Evolutionary conservation across 2,888 invertebrate species (phyloP), one percentile per base, ranked within the genome.

Genomic region (Pammene aurita): DNA sequence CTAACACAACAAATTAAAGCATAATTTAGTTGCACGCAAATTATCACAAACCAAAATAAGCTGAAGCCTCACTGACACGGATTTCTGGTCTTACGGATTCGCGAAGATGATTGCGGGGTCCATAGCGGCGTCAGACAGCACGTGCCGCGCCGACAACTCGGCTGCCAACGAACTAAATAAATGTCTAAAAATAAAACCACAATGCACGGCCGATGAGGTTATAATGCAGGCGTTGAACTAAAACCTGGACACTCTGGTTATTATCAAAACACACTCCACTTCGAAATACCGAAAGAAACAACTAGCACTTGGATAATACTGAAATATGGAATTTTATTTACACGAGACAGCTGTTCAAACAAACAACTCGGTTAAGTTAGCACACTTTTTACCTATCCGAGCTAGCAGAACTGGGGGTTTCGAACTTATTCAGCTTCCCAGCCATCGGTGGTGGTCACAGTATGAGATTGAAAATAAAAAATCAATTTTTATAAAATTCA

Each of bases 401-500:
- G 90, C 97, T 97, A 74, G 97, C 97, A 71, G 97, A 97, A 86
- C 97, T 97, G 78, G 97, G 96, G 76, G 96, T 96, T 90, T 97
- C 97, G 81, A 96, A 95, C 85, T 94, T 95, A 81, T 93, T 94
- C 84, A 93, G 84, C 84, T 89, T 92, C 75, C 91, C 92, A 85
- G 92, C 89, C 92, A 92, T 92, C 77, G 83, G 84, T 83, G 80
- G 78, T 67, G 67, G 76, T 76, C 80, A 76, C 78, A 65, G 48
- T 66, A 35, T 11, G 35, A 65, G 4, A 48, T 65, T 48, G 38
- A 34, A 52, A 60, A 60, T 69, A 54, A 65, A 44, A 66, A 65
- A 65, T 65, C 58, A 69, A 65, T 69, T 76, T 75, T 78, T 71
- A 70, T 72, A 77, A 79, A 81, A 80, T 81, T 82, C 77, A 78